Conservation (phyloP, 2,797 vertebrate species). For the Fundulus diaphanus region DNA sequence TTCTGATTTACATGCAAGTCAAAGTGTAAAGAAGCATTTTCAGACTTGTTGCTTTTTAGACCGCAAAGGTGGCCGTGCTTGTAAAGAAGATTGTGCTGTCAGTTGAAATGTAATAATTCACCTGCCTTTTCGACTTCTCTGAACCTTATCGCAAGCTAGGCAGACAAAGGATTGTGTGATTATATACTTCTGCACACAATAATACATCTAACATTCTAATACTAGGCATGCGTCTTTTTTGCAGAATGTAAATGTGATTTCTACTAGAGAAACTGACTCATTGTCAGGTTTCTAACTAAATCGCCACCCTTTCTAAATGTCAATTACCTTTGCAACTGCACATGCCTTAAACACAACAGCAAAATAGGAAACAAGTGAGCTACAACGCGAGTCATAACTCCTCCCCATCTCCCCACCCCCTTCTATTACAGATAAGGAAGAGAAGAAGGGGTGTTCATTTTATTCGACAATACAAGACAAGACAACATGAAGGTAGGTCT, state of each 20-base stretch:
- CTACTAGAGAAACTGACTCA: not conserved
- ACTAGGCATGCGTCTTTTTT: not conserved
- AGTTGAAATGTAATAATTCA: not conserved
- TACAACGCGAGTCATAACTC: not conserved
- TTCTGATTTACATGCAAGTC: not conserved
- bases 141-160: not conserved
- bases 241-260: not conserved
- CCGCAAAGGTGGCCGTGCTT: not conserved
- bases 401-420: not conserved
- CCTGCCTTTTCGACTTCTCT: not conserved
- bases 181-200: not conserved
- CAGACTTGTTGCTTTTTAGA: not conserved
- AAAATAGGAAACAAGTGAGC: not conserved
- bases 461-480: too few relatives aligned
- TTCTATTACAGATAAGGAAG: too few relatives aligned
- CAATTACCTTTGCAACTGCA: not conserved
- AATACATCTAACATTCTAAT: not conserved
- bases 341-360: not conserved
- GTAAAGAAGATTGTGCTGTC: not conserved
- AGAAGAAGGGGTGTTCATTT: too few relatives aligned
- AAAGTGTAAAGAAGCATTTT: not conserved
- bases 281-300: not conserved
- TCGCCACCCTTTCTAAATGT: not conserved
- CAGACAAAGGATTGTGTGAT: too few relatives aligned
- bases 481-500: conserved; percentile 31